Percentiles rank a stretch among this genome's conserved stretches.
phyloP scores from a whole-genome alignment of 2,113 vertebrate genomes.

The Alethe castanea region DNA sequence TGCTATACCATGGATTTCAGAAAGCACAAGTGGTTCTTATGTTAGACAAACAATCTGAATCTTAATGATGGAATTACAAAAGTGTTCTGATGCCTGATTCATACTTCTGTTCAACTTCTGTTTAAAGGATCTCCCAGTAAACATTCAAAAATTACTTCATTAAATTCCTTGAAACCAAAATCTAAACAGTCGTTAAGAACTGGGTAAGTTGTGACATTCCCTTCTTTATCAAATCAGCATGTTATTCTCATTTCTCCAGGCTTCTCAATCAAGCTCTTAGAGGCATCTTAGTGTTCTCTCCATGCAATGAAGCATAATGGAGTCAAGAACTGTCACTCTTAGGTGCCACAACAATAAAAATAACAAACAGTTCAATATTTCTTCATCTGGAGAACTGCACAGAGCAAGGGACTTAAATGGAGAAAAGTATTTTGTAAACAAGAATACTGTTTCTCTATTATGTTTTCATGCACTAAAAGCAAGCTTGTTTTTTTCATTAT shows the following conservation, averaged over 20 bases:
- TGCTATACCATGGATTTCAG: not conserved
- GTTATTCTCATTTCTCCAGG: not conserved
- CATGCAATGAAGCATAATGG: not conserved
- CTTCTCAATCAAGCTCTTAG: not conserved
- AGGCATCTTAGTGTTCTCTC: not conserved
- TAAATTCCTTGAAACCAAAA: not conserved
- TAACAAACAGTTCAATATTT: not conserved
- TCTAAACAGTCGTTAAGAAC: not conserved
- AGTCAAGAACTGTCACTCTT: not conserved
- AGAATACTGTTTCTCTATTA: not conserved
- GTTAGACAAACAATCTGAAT: not conserved
- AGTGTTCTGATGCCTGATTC: not conserved
- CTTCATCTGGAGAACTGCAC: not conserved
- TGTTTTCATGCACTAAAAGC: not conserved
- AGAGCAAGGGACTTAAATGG: not conserved
- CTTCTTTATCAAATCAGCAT: not conserved
- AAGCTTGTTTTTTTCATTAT: not conserved
- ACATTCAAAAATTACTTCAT: not conserved
- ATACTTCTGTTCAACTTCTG: not conserved
- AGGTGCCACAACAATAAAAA: not conserved
- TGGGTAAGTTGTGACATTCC: not conserved
- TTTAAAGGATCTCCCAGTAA: not conserved
- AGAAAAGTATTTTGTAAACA: not conserved
- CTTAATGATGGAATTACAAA: not conserved
- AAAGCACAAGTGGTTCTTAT: not conserved